These are phyloP conservation scores for Patella depressa DNA, from an alignment of 2,888 invertebrate species.

Conservation along the genomic window DNA sequence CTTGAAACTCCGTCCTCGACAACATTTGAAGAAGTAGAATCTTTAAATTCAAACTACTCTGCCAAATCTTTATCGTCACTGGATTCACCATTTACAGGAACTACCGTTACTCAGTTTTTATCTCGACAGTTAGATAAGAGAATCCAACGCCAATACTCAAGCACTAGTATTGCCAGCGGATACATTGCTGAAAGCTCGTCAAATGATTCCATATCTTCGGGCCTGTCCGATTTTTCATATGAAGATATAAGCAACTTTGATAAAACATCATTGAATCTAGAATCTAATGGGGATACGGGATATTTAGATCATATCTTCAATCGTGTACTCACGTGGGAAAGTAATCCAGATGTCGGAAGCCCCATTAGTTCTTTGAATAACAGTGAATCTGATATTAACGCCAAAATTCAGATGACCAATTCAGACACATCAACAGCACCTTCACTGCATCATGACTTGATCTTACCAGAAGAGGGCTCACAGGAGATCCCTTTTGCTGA, in stretches of 20 bases:
- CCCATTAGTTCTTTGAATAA: not conserved
- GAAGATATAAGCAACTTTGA: not conserved
- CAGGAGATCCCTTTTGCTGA: constrained; percentile 53
- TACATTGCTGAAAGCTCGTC: constrained; percentile 16
- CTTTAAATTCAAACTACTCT: constrained; percentile 33
- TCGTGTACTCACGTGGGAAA: constrained; percentile 35
- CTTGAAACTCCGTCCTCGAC: constrained; percentile 12
- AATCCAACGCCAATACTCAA: constrained; percentile 36
- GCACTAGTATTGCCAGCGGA: constrained; percentile 34
- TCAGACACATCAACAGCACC: not conserved
- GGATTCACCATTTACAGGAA: constrained; percentile 23
- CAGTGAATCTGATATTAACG: not conserved
- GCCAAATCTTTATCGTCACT: constrained; percentile 28
- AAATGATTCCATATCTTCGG: not conserved
- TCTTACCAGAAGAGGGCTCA: constrained; percentile 57
- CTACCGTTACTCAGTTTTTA: not conserved
- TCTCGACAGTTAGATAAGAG: not conserved
- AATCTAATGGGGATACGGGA: constrained; percentile 17
- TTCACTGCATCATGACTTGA: constrained; percentile 43
- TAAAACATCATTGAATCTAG: not conserved
- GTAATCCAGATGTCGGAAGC: not conserved
- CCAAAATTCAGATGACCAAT: not conserved
- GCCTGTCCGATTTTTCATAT: not conserved
- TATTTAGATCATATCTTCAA: constrained; percentile 37
- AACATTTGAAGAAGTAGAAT: constrained; percentile 50